phyloP scores from a whole-genome alignment of 1,140 invertebrate species.

The Penaeus vannamei region DNA sequence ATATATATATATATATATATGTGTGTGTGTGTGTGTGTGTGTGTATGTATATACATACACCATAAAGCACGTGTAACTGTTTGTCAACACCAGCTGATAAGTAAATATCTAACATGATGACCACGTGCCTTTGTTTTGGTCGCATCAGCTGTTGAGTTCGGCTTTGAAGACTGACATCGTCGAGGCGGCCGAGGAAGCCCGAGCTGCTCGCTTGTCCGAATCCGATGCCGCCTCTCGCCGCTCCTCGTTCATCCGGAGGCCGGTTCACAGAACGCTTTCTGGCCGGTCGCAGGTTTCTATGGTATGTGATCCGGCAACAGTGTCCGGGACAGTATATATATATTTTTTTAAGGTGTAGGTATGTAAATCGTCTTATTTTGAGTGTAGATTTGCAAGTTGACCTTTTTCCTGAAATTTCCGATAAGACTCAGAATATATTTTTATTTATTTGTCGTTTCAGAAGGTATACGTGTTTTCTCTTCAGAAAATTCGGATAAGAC shows the following conservation, averaged over 20 bases:
- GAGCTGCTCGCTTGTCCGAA: conserved; percentile 68
- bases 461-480: no score
- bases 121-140: conserved; percentile 70
- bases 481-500: no score
- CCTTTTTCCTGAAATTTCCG: no score
- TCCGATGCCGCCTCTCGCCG: conserved; percentile 55
- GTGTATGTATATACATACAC: no score
- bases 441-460: no score
- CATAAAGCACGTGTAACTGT: neutral
- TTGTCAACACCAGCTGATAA: neutral
- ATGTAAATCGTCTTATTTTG: no score
- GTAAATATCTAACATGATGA: conserved; percentile 9
- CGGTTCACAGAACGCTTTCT: conserved; percentile 64
- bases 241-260: conserved; percentile 61
- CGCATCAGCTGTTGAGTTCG: conserved; percentile 82
- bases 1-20: no score
- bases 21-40: no score
- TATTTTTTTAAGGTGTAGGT: no score
- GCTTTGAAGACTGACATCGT: conserved; percentile 86
- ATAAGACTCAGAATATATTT: no score
- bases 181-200: conserved; percentile 77
- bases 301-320: conserved; percentile 34
- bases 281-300: conserved; percentile 68
- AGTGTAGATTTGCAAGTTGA: no score
- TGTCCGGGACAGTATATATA: no score